Base-by-base conservation (phyloP, 2,113 vertebrate species). In the Malurus elegans region DNA sequence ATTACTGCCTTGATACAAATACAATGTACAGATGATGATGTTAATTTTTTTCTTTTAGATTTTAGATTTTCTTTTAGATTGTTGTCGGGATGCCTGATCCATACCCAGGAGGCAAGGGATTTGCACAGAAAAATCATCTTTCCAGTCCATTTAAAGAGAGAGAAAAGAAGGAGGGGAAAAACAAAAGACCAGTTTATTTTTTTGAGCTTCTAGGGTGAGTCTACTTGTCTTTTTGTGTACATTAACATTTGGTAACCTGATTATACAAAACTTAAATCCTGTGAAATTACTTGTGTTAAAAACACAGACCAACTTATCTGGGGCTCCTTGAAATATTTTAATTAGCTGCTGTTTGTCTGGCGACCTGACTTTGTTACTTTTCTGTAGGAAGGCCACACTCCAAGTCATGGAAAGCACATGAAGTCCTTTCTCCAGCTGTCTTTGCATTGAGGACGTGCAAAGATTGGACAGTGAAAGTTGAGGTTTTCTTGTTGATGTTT, bases 151-250 rank as follows among this genome's bases (percentile, higher is more conserved):
- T 40, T 25, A 50, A 13, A 23, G 58, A 50, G 36, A 44, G 14
- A 18, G 25, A 31, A 69, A 42, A 29, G 14, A 1, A 19, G 29
- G 7, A 17, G 3, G 21, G 8, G 1, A 1, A 1, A 51, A 25
- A 29, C 36, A 14, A 53, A 81, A 74, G 18, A 57, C 1, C 6
- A n/a, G 5, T 42, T 80, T 9, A 19, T 21, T 42, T 73, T 85
- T 65, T n/a, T 29, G 10, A 70, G 12, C 31, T 51, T 57, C 16
- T 18, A 13, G 7, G 18, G 12, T 38, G n/a, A 61, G 24, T 51
- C 21, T 86, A 5, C 14, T 4, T 2, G 2, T 36, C 4, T 56
- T n/a, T 34, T 58, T n/a, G 7, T 45, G 36, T 36, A 19, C 4
- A 0, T 36, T 51, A 31, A 34, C 12, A 66, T 89, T 36, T 62